Evolutionary conservation across 2,797 vertebrate species (phyloP).

Genomic region (Mionectes olivaceus): DNA sequence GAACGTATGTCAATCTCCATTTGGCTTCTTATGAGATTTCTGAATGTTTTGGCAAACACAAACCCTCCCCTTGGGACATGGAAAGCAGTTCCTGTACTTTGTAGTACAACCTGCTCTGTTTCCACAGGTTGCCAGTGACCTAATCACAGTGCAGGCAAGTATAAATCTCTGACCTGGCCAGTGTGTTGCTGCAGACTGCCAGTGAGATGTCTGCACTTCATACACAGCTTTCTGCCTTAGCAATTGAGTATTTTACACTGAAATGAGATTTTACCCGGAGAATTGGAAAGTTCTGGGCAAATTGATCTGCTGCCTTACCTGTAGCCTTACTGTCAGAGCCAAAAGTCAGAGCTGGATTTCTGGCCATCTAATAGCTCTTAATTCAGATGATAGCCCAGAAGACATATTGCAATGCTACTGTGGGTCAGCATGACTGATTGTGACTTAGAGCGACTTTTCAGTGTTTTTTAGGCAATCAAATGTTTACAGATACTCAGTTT

Average conservation of each 20-base stretch:
- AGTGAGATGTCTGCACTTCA: slow-evolving; percentile 44
- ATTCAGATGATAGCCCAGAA: neutral
- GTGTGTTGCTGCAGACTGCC: neutral
- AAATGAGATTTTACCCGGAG: neutral
- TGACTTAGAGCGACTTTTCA: neutral
- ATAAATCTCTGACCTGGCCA: slow-evolving; percentile 56
- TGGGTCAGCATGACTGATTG: neutral
- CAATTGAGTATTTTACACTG: neutral
- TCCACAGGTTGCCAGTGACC: slow-evolving; percentile 47
- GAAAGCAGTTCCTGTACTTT: slow-evolving; percentile 29
- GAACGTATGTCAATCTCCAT: neutral
- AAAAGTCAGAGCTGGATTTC: neutral
- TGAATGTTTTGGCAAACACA: slow-evolving; percentile 41
- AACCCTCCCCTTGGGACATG: neutral
- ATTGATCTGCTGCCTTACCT: neutral
- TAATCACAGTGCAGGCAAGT: neutral
- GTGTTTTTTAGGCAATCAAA: neutral
- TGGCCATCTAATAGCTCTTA: neutral
- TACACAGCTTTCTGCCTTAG: neutral
- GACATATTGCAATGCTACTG: neutral
- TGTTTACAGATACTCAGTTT: neutral
- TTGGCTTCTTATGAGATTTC: slow-evolving; percentile 27
- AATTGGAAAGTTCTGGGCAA: slow-evolving; percentile 38
- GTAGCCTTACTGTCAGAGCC: neutral
- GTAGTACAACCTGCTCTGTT: slow-evolving; percentile 48